Conservation (phyloP, 2,113 vertebrate species). For the Urocitellus parryii region DNA sequence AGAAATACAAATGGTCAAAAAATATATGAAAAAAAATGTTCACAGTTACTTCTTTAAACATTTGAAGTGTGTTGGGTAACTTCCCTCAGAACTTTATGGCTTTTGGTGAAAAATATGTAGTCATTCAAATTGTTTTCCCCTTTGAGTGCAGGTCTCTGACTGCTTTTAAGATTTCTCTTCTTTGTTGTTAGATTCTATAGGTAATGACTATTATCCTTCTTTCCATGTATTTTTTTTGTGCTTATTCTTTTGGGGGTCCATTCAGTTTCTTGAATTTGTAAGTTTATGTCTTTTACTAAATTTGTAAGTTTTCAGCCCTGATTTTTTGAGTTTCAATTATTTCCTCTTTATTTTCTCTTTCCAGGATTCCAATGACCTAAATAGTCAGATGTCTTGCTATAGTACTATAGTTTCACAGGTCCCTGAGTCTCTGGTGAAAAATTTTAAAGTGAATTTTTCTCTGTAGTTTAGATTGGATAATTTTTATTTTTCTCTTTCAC, state of each 20-base stretch:
- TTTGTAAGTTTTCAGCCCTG: background rate
- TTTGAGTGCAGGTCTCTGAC: background rate
- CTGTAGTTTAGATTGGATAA: background rate
- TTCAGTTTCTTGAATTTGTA: background rate
- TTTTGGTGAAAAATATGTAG: background rate
- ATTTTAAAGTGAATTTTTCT: background rate
- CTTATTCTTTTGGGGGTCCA: background rate
- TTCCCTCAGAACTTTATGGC: background rate
- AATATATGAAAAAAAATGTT: no score
- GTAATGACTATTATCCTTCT: background rate
- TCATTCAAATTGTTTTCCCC: background rate
- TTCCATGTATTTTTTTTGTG: background rate
- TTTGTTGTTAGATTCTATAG: background rate
- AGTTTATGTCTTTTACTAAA: background rate
- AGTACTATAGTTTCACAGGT: background rate
- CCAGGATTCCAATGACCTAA: background rate
- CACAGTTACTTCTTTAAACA: background rate
- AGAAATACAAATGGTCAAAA: no score
- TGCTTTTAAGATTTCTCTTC: background rate
- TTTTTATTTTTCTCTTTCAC: conserved; percentile 27
- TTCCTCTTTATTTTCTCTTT: background rate
- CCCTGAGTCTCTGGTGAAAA: background rate
- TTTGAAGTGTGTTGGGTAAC: background rate
- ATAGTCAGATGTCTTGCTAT: background rate
- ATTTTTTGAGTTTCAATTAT: background rate